Evolutionary conservation across 2,888 invertebrate species (phyloP).

Genomic region (Ectropis crepuscularia): DNA sequence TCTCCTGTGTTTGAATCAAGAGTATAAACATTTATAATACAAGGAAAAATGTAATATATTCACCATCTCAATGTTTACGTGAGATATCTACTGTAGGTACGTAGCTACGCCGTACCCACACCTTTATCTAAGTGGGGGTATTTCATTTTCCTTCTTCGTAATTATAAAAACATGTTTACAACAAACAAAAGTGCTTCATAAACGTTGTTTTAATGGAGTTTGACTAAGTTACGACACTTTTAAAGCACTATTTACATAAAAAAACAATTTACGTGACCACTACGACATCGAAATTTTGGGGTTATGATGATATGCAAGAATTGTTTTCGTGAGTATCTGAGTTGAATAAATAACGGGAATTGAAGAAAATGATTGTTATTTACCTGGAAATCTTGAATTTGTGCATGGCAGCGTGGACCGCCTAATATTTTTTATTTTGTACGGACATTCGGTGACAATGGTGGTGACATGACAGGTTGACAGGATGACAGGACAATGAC

Average conservation of each 20-base stretch:
- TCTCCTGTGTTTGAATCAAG: too few species aligned
- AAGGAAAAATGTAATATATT: too few species aligned
- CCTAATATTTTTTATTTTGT: constrained; percentile 71
- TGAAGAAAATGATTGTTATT: constrained; percentile 37
- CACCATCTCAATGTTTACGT: constrained; percentile 8
- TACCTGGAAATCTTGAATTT: constrained; percentile 81
- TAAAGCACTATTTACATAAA: constrained; percentile 19
- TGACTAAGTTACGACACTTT: neutral
- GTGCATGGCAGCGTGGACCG: constrained; percentile 80
- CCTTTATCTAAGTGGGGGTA: constrained; percentile 12
- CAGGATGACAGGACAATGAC: constrained; percentile 54
- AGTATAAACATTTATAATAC: neutral
- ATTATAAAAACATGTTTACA: constrained; percentile 6
- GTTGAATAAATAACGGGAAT: constrained; percentile 3
- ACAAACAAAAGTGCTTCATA: neutral
- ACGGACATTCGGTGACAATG: constrained; percentile 79
- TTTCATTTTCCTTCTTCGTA: constrained; percentile 10
- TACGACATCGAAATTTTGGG: constrained; percentile 43
- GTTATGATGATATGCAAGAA: constrained; percentile 74
- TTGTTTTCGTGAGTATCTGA: constrained; percentile 20
- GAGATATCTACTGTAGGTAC: neutral
- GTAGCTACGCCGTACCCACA: constrained; percentile 3
- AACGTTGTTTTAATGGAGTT: neutral
- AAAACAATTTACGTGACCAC: constrained; percentile 41
- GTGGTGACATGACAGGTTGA: constrained; percentile 68